Evolutionary conservation across 2,888 invertebrate species (phyloP).

Genomic region (Conus canariensis): DNA sequence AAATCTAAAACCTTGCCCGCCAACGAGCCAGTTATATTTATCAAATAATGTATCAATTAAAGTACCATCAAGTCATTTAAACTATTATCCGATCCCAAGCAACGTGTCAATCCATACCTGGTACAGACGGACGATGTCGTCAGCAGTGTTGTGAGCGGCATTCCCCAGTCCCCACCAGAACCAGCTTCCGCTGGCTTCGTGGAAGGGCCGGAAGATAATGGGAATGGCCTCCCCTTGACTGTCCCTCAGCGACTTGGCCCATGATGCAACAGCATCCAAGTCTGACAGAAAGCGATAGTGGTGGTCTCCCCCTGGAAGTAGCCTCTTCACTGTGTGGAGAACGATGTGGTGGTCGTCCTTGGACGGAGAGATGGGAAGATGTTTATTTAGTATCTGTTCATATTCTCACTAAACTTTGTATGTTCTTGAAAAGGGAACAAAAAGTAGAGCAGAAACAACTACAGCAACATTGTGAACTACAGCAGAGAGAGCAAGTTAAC

Average conservation of each 20-base stretch:
- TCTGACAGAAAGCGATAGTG: conserved; percentile 5
- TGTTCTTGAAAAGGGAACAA: too few relatives aligned
- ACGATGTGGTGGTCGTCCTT: conserved; percentile 10
- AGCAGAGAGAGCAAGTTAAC: too few relatives aligned
- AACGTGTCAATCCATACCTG: neutral
- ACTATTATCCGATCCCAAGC: too few relatives aligned
- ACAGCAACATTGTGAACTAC: too few relatives aligned
- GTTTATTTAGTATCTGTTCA: neutral
- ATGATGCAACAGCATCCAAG: neutral
- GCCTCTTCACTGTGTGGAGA: neutral
- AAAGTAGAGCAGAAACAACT: too few relatives aligned
- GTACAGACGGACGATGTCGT: neutral
- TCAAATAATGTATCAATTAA: too few relatives aligned
- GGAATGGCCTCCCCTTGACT: neutral
- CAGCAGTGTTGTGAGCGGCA: neutral
- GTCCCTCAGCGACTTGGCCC: conserved; percentile 5
- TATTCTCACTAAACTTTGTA: too few relatives aligned
- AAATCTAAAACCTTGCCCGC: too few relatives aligned
- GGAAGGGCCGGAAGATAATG: conserved; percentile 12
- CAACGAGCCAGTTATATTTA: too few relatives aligned
- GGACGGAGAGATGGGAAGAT: neutral
- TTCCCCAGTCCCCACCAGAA: conserved; percentile 24
- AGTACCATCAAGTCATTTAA: too few relatives aligned
- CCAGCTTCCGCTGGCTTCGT: conserved; percentile 19
- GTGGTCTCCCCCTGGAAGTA: conserved; percentile 29